Conservation (phyloP, 2,113 vertebrate species). For the Haemorhous mexicanus region DNA sequence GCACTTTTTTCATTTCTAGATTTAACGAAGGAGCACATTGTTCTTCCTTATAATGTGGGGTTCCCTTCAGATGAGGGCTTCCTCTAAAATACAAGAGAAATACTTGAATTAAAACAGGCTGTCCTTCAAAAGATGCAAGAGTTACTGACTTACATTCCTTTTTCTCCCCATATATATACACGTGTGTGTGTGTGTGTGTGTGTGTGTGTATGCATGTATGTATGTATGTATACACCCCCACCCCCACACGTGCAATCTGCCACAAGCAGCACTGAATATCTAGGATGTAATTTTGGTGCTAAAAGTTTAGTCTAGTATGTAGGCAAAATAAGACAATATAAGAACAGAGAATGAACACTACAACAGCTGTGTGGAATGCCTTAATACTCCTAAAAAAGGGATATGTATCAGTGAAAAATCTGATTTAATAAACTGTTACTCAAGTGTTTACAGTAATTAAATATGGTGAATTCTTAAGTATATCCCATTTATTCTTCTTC, state of each 20-base stretch:
- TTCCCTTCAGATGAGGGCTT: constrained; percentile 87
- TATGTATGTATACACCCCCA: background rate
- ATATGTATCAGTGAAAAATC: background rate
- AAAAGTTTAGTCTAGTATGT: background rate
- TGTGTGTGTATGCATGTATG: too few species aligned
- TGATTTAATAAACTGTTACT: background rate
- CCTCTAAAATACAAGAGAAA: constrained; percentile 75
- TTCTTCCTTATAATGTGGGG: constrained; percentile 93
- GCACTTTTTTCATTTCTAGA: constrained; percentile 91
- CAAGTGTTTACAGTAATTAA: background rate
- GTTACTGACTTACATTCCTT: background rate
- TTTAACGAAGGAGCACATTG: constrained; percentile 91
- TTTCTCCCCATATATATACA: accelerated
- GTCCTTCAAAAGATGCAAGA: background rate
- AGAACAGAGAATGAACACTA: background rate
- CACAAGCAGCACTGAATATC: background rate
- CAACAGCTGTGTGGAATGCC: background rate
- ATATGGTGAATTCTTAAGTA: background rate
- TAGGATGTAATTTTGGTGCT: background rate
- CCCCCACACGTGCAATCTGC: accelerated
- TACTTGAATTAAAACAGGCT: background rate
- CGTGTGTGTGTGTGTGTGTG: too few species aligned
- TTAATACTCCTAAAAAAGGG: background rate
- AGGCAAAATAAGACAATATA: background rate
- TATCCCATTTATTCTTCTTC: background rate